These are phyloP conservation scores for Tichodroma muraria DNA, from an alignment of 2,113 vertebrate genomes.

Conservation along the genomic window DNA sequence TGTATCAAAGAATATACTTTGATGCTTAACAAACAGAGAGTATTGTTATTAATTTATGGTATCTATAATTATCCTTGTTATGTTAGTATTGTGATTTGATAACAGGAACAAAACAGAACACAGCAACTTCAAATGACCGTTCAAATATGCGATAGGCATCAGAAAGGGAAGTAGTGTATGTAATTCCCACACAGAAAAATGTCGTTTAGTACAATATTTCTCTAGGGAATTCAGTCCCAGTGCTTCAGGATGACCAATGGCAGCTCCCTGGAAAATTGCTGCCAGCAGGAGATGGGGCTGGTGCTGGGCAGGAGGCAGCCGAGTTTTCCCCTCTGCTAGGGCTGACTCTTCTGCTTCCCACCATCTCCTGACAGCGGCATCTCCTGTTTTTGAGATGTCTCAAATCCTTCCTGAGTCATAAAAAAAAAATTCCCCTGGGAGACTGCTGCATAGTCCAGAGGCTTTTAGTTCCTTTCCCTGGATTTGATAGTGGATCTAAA, in stretches of 20 bases:
- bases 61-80: conserved; percentile 27
- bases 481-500: background rate
- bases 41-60: conserved; percentile 9
- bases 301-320: background rate
- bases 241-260: background rate
- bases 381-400: conserved; percentile 20
- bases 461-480: background rate
- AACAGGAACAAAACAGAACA: conserved; percentile 19
- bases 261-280: background rate
- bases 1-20: background rate
- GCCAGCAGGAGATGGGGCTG: background rate
- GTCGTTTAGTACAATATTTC: conserved; percentile 12
- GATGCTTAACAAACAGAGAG: background rate
- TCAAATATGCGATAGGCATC: conserved; percentile 47
- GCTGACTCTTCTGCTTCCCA: background rate
- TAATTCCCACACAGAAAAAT: conserved; percentile 57
- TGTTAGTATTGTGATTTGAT: conserved; percentile 7
- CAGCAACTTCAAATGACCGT: background rate
- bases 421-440: background rate
- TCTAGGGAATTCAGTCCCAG: background rate
- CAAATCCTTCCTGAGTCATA: conserved; percentile 11
- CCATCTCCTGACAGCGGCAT: background rate
- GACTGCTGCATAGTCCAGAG: background rate
- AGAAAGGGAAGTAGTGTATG: conserved; percentile 36
- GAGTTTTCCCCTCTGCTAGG: background rate